These are phyloP conservation scores for Archocentrus centrarchus DNA, from an alignment of 2,113 vertebrate species.

Conservation along the genomic window DNA sequence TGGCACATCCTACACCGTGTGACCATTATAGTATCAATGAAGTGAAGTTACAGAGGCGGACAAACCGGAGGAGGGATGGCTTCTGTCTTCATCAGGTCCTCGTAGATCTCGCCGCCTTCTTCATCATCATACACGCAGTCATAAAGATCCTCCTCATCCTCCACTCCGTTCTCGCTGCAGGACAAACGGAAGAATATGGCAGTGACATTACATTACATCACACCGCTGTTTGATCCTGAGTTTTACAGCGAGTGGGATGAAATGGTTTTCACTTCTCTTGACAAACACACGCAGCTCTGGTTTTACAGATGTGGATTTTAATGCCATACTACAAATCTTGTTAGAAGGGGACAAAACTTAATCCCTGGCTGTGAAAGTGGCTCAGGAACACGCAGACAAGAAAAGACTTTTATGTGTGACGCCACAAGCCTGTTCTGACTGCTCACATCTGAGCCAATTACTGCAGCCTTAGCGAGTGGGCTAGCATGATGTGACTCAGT, in stretches of 20 bases:
- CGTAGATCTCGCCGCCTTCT: slow-evolving; percentile 95
- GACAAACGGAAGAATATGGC: slow-evolving; percentile 18
- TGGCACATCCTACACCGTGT: too few relatives aligned
- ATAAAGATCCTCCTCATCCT: slow-evolving; percentile 92
- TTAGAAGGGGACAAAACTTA: slow-evolving; percentile 35
- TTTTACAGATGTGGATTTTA: slow-evolving; percentile 35
- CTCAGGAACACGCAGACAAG: slow-evolving; percentile 15
- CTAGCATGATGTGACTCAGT: slow-evolving; percentile 8
- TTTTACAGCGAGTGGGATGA: neutral
- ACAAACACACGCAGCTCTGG: slow-evolving; percentile 13
- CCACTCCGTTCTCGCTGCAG: slow-evolving; percentile 88
- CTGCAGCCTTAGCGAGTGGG: slow-evolving; percentile 9
- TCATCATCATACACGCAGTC: slow-evolving; percentile 97
- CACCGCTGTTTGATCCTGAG: neutral
- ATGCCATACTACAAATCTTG: slow-evolving; percentile 33
- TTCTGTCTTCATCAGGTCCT: slow-evolving; percentile 97
- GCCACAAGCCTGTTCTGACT: slow-evolving; percentile 27
- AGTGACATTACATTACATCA: neutral
- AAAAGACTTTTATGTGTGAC: slow-evolving; percentile 32
- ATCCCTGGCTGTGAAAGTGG: slow-evolving; percentile 53
- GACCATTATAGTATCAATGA: neutral
- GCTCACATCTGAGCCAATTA: slow-evolving; percentile 44
- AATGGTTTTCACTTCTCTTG: slow-evolving; percentile 5
- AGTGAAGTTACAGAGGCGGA: neutral
- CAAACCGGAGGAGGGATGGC: slow-evolving; percentile 86